Evolutionary conservation across 2,113 vertebrate species (phyloP).

Genomic region (Daphoenositta chrysoptera): DNA sequence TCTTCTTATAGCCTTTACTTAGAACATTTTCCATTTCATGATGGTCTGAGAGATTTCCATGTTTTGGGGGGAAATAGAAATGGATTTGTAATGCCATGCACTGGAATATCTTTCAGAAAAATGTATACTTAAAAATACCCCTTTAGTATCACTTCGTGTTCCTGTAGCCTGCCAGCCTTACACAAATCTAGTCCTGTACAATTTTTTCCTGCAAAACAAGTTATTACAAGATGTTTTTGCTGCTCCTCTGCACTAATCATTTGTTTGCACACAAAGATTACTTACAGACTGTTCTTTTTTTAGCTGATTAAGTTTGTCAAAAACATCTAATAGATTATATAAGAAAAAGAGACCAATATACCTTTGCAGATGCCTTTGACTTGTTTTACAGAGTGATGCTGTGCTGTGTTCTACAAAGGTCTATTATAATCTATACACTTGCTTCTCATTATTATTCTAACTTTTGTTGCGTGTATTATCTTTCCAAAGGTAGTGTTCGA

Average conservation of each 20-base stretch:
- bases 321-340: background rate
- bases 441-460: background rate
- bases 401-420: background rate
- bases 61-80: background rate
- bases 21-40: background rate
- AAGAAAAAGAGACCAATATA: background rate
- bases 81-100: background rate
- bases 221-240: background rate
- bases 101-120: background rate
- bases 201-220: background rate
- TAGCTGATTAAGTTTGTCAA: background rate
- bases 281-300: background rate
- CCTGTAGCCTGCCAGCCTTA: background rate
- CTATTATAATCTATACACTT: background rate
- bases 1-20: background rate
- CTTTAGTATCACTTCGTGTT: background rate
- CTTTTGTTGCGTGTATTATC: background rate
- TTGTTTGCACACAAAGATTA: slow-evolving; percentile 19
- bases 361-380: background rate
- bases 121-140: background rate
- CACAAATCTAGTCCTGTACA: background rate
- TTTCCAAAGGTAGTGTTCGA: background rate
- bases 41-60: background rate
- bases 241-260: background rate
- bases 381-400: background rate